Evolutionary conservation across 2,888 invertebrate genomes (phyloP), one percentile per base, ranked within the genome.

Genomic region (Synanthedon myopaeformis): DNA sequence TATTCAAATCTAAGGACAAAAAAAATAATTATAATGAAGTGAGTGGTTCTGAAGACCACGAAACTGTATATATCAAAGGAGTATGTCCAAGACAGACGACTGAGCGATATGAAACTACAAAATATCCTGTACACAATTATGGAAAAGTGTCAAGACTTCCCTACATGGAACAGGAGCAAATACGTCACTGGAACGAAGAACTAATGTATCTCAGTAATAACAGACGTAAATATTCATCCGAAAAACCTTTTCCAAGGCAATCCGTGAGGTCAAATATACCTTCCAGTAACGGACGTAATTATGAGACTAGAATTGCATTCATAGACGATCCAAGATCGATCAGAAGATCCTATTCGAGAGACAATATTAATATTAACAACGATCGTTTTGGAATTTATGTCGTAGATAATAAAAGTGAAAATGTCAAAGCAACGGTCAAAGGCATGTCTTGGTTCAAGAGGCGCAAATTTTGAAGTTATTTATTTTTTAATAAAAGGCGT

Each of bases 121-220:
- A 72, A 64, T 72, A 52, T 62, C 66, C 4, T 61, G 64, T 53
- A 57, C 59, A 8, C 59, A 51, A 41, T 54, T 35, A 57, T 35
- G 64, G 66, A 3, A 64, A 65, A 12, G 62, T 58, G 4, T 61
- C 58, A 41, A 64, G 60, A 45, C 55, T 63, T 1, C 76, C 79
- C 0, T 76, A 78, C 52, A 72, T 77, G 72, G 80, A 82, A 57
- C 82, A 82, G 57, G 79, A 82, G 57, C 69, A 77, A 55, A 67
- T 76, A 48, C 67, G 75, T n/a, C 62, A 71, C 35, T 80, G 80
- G 75, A 67, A 76, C 56, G 80, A 82, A 56, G 66, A 64, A 23
- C 57, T 77, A 3, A 67, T 69, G 59, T 78, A 72, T 57, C 66
- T 71, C 45, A 19, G 12, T 14, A 17, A 49, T 6, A 11, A 62